Base-by-base conservation (phyloP, 2,888 invertebrate species). In the Drosophila meridionalis region DNA sequence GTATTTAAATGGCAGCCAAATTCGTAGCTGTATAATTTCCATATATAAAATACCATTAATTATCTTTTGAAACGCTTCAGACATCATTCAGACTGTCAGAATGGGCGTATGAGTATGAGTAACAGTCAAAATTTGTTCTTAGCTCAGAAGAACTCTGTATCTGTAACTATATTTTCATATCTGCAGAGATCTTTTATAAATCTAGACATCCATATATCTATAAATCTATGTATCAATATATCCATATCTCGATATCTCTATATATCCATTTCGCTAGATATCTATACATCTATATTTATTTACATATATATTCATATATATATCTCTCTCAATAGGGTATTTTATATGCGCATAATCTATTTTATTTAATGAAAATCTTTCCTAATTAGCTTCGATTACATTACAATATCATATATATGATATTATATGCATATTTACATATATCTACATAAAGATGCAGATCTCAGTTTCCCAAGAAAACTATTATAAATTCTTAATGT, bases 371-470 rank as follows among this genome's bases (percentile, higher is more conserved):
- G 50, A 20, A 52, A 52, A 34, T 52, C 32, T 34, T 34, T 5
- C 9, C 50, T 20, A 52, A 52, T 52, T 50, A 34, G 50, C 32
- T 34, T 52, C 32, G n/a, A 34, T 30, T 48, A 48, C 48, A 48
- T 52, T 32, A 20, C 50, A 34, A 50, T 50, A 50, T 32, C 32
- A 50, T 9, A 47, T 47, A 6, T 47, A 32, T 50, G 32, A 34
- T 50, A 30, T 30, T n/a, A 32, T 32, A 20, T 32, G 50, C 30
- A 50, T 4, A 20, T 5, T 32, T 20, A 20, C 20, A 20, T 20
- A 20, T 20, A 52, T 52, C 28, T 28, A 26, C 28, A 47, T 47
- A 28, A 3, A 28, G 12, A 6, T 47, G 12, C 47, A 47, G 26
- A 9, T 50, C n/a, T n/a, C 30, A 30, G 48, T 11, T 11, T 50